A percentile compares a stretch with the other conserved stretches of the same genome.
Conservation (phyloP, 1,140 invertebrate genomes). For the Pogonomyrmex barbatus region DNA sequence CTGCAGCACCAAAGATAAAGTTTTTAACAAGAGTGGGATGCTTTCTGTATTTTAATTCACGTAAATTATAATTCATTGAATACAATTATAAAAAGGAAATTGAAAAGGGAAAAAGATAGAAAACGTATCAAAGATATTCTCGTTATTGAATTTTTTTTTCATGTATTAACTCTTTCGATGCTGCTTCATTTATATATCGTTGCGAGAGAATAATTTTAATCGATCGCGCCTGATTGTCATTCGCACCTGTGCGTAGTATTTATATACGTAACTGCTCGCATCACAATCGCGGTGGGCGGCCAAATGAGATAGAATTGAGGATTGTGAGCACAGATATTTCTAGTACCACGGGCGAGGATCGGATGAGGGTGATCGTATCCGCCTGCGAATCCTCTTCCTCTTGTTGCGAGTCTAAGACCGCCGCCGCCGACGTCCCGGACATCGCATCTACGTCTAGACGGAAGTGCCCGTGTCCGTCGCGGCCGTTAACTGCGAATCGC, state of each 20-base stretch:
- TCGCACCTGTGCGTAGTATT: conserved; percentile 49
- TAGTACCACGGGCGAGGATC: conserved; percentile 66
- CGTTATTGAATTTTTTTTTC: not conserved
- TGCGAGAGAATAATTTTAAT: conserved; percentile 26
- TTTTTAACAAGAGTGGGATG: not conserved
- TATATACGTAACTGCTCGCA: conserved; percentile 52
- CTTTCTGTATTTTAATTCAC: not conserved
- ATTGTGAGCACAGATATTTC: conserved; percentile 74
- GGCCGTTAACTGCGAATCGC: conserved; percentile 72
- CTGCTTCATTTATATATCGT: conserved; percentile 18
- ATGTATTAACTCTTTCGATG: not conserved
- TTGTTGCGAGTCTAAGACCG: conserved; percentile 21
- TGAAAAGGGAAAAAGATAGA: not conserved
- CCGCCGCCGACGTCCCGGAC: not conserved
- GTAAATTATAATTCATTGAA: conserved; percentile 3
- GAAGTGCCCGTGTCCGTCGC: conserved; percentile 72
- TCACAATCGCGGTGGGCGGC: conserved; percentile 32
- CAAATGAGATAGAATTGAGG: conserved; percentile 53
- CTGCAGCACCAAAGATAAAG: not conserved
- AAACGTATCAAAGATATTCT: not conserved
- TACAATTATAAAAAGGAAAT: not conserved
- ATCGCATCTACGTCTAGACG: conserved; percentile 57
- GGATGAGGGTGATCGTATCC: conserved; percentile 40
- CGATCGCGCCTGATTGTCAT: not conserved
- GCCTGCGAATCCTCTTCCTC: conserved; percentile 40